Conservation (phyloP, 2,888 invertebrate genomes). For the Lacanobia oleracea region DNA sequence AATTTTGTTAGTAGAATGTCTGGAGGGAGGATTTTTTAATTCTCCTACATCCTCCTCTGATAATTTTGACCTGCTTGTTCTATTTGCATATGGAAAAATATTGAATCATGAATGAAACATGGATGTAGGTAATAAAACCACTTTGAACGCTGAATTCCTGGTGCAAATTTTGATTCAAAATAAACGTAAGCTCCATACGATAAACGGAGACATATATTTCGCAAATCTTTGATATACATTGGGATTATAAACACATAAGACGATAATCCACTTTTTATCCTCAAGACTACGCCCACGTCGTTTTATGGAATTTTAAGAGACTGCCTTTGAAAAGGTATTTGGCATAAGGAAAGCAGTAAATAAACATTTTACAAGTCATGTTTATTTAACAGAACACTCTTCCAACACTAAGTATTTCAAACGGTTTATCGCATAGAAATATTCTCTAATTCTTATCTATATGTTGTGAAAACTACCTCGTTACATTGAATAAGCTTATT, state of each 20-base stretch:
- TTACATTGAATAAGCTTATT: constrained; percentile 43
- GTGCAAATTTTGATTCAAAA: constrained; percentile 31
- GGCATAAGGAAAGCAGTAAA: constrained; percentile 56
- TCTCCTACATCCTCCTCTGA: constrained; percentile 60
- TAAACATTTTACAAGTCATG: constrained; percentile 48
- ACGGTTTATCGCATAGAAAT: constrained; percentile 46
- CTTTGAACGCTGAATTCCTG: neutral
- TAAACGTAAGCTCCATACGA: constrained; percentile 27
- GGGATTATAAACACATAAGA: constrained; percentile 79
- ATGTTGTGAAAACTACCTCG: constrained; percentile 36
- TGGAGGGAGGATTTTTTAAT: constrained; percentile 68
- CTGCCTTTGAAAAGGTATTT: constrained; percentile 67
- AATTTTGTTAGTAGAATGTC: constrained; percentile 81
- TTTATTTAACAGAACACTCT: constrained; percentile 54
- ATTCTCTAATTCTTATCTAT: constrained; percentile 38
- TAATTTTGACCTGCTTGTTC: constrained; percentile 50
- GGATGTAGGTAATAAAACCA: constrained; percentile 17
- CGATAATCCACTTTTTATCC: constrained; percentile 85
- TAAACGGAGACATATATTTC: constrained; percentile 62
- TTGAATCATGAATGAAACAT: constrained; percentile 35
- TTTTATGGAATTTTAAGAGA: constrained; percentile 80
- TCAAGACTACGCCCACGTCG: constrained; percentile 78
- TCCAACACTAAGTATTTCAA: constrained; percentile 38
- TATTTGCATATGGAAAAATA: constrained; percentile 56
- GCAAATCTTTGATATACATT: constrained; percentile 83